These are phyloP conservation scores for Anarhynchus alexandrinus DNA, from an alignment of 2,113 vertebrate species.

Conservation along the genomic window DNA sequence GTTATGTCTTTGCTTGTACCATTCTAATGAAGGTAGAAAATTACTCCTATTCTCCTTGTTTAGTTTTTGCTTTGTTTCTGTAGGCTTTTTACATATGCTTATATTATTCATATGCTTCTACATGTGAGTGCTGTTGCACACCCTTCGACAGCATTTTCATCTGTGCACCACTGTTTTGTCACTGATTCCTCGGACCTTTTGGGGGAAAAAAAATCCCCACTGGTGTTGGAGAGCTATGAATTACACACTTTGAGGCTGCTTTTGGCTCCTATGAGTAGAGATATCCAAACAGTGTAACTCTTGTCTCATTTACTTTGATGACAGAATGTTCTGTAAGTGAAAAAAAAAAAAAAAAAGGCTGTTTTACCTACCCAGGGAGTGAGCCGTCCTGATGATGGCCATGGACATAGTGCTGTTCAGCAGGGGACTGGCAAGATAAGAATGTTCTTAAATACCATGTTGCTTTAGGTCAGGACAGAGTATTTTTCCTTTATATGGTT, in stretches of 20 bases:
- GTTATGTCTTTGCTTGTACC: not conserved
- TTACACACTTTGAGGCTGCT: not conserved
- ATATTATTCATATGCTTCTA: not conserved
- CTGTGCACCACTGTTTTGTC: not conserved
- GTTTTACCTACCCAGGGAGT: not conserved
- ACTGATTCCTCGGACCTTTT: not conserved
- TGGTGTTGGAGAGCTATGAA: not conserved
- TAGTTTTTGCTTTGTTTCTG: not conserved
- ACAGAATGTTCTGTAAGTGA: not conserved
- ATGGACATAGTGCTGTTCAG: not conserved
- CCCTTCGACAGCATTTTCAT: not conserved
- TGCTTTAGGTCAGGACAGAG: not conserved
- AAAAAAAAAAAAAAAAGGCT: not conserved
- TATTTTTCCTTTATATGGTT: not conserved
- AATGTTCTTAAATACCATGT: not conserved
- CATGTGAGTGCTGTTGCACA: not conserved
- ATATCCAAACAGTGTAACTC: not conserved
- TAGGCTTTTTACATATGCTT: not conserved
- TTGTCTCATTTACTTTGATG: not conserved
- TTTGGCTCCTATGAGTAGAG: not conserved
- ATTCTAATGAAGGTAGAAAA: not conserved
- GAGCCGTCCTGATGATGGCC: not conserved
- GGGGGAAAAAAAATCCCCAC: accelerated
- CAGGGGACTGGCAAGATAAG: not conserved
- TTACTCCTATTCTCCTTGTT: not conserved